These are phyloP conservation scores for Lepidocyrtoides sp. DNA, from an alignment of 2,888 invertebrate species.

Conservation along the genomic window DNA sequence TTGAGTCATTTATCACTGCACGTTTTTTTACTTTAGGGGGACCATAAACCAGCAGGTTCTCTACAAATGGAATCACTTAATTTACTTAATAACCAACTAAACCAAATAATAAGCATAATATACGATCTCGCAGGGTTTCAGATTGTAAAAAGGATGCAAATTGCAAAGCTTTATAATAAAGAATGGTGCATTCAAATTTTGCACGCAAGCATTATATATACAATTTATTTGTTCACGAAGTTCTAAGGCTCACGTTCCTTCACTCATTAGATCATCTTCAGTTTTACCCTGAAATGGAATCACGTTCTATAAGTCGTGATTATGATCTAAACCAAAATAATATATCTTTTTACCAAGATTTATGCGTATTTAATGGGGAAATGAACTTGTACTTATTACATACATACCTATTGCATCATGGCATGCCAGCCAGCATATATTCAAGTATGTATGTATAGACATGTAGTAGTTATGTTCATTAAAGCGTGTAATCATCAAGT, in stretches of 20 bases:
- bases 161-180: background rate
- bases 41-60: background rate
- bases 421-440: too few species aligned
- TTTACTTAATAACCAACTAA: background rate
- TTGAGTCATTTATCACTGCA: constrained; percentile 18
- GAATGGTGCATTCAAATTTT: background rate
- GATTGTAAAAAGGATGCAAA: too few species aligned
- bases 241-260: background rate
- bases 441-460: background rate
- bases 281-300: constrained; percentile 31
- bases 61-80: background rate
- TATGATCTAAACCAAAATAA: constrained; percentile 33
- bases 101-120: background rate
- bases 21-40: background rate
- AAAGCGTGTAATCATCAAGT: background rate
- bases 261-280: constrained; percentile 19
- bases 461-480: too few species aligned
- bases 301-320: constrained; percentile 41
- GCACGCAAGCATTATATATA: background rate
- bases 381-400: constrained; percentile 44
- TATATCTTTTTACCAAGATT: constrained; percentile 36
- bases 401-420: constrained; percentile 15
- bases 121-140: background rate
- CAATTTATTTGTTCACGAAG: constrained; percentile 31
- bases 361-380: constrained; percentile 55